Conservation (phyloP, 1,140 invertebrate species). For the Drosophila saltans region DNA sequence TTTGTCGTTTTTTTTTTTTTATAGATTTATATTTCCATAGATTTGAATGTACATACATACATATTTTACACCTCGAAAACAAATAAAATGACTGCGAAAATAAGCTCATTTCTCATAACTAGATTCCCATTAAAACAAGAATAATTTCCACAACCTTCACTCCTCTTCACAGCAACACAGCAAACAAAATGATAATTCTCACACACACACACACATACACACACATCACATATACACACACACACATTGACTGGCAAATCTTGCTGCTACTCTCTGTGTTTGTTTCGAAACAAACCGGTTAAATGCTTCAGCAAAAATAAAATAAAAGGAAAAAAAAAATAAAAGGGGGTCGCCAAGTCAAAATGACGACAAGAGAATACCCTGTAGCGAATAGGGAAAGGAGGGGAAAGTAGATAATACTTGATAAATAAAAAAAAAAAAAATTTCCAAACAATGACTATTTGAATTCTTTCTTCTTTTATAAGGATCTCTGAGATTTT, state of each 20-base stretch:
- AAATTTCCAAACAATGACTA: too few relatives aligned
- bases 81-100: not conserved
- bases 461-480: too few relatives aligned
- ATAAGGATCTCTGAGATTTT: too few relatives aligned
- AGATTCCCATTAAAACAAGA: slow-evolving; percentile 19
- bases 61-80: not conserved
- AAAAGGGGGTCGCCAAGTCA: not conserved
- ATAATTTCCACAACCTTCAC: slow-evolving; percentile 46
- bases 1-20: too few relatives aligned
- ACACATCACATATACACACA: slow-evolving; percentile 23
- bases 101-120: slow-evolving; percentile 3
- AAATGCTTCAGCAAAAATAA: slow-evolving; percentile 61
- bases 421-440: too few relatives aligned
- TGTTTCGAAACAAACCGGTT: slow-evolving; percentile 77
- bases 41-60: not conserved
- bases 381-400: not conserved
- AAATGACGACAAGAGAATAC: slow-evolving; percentile 21
- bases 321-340: slow-evolving; percentile 14
- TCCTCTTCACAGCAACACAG: slow-evolving; percentile 39
- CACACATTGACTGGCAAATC: slow-evolving; percentile 46
- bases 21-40: not conserved
- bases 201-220: slow-evolving; percentile 25
- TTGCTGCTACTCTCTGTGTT: slow-evolving; percentile 68
- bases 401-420: too few relatives aligned
- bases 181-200: slow-evolving; percentile 29